Evolutionary conservation across 1,140 invertebrate species (phyloP).

Genomic region (Cecropterus lyciades): DNA sequence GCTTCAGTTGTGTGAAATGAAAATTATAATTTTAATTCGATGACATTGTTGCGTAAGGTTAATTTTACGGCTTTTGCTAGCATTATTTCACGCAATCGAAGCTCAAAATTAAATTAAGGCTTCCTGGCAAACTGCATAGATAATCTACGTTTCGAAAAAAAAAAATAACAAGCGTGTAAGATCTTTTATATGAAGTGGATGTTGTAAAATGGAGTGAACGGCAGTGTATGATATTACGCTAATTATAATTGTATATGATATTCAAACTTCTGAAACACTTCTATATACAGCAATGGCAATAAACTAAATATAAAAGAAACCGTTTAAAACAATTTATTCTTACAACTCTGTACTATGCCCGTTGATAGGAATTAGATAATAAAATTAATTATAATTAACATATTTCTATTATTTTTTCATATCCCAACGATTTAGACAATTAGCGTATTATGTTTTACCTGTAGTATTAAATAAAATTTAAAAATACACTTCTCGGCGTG

Average conservation of each 20-base stretch:
- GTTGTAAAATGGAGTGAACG: conserved; percentile 48
- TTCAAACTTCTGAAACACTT: conserved; percentile 42
- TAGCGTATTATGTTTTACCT: too few species aligned
- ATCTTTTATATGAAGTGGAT: conserved; percentile 63
- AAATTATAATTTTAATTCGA: conserved; percentile 36
- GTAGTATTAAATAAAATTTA: too few species aligned
- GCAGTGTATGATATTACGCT: conserved; percentile 50
- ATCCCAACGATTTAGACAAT: too few species aligned
- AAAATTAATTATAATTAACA: conserved; percentile 77
- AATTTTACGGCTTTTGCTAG: conserved; percentile 47
- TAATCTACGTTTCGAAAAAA: conserved; percentile 50
- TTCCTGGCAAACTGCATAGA: conserved; percentile 70
- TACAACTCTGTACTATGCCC: conserved; percentile 79
- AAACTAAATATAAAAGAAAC: conserved; percentile 55
- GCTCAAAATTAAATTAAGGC: conserved; percentile 73
- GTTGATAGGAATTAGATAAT: conserved; percentile 80
- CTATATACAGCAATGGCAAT: conserved; percentile 59
- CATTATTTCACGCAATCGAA: conserved; percentile 69
- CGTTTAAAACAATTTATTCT: conserved; percentile 72
- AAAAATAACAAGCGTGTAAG: conserved; percentile 45
- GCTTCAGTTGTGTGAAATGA: conserved; percentile 72
- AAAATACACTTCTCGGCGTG: too few species aligned
- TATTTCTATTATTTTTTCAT: conserved; percentile 47
- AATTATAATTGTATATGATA: conserved; percentile 55
- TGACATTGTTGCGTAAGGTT: conserved; percentile 48